phyloP scores from a whole-genome alignment of 2,797 vertebrate species.

The Rhinoraja longicauda region DNA sequence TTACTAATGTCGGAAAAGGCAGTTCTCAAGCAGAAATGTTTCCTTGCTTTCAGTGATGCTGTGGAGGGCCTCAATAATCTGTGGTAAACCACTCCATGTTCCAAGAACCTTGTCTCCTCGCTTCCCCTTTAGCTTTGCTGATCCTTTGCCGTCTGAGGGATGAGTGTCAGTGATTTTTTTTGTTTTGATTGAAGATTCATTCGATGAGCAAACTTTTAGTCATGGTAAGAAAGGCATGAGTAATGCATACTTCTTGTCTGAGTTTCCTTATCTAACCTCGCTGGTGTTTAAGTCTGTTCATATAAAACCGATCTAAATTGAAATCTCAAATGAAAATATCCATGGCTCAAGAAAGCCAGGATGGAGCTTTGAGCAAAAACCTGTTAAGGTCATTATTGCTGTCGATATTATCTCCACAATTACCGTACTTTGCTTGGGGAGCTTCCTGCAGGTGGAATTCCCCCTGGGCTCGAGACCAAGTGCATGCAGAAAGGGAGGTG shows the following conservation, averaged over 20 bases:
- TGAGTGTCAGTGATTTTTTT: neutral
- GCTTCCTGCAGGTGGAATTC: neutral
- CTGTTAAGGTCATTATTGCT: neutral
- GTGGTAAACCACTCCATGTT: conserved; percentile 17
- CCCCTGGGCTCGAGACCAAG: neutral
- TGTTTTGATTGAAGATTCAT: neutral
- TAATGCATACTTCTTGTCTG: conserved; percentile 23
- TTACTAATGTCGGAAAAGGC: neutral
- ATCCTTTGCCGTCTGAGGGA: neutral
- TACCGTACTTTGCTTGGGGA: neutral
- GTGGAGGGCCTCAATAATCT: neutral
- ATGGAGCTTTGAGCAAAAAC: neutral
- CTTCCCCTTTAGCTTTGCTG: neutral
- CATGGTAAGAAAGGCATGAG: conserved; percentile 19
- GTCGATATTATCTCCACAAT: neutral
- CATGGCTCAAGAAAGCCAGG: too few species aligned
- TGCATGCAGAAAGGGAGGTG: too few species aligned
- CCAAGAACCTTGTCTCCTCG: neutral
- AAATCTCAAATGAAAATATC: conserved; percentile 16
- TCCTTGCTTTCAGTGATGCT: neutral
- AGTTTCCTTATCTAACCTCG: neutral
- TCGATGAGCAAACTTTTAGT: conserved; percentile 28
- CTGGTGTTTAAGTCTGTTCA: neutral
- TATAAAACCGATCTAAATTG: conserved; percentile 3
- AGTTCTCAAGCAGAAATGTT: neutral